A percentile compares a stretch with the other conserved stretches of the same genome.
phyloP scores from a whole-genome alignment of 2,797 vertebrate genomes.

The Mormyrus hasselquistii region DNA sequence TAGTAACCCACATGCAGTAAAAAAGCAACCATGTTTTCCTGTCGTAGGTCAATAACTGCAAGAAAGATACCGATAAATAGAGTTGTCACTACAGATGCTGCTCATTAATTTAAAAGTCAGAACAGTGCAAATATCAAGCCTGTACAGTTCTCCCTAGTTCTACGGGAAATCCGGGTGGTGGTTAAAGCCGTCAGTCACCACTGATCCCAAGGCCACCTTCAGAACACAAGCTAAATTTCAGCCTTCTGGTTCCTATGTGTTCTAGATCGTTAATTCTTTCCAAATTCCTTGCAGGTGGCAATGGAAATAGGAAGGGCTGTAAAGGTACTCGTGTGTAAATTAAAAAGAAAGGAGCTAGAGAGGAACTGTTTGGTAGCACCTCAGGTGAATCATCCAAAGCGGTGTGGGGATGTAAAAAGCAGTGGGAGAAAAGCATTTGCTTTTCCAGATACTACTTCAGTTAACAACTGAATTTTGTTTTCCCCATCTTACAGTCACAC shows the following conservation, averaged over 20 bases:
- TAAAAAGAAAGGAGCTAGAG: background rate
- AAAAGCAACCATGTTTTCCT: background rate
- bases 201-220: background rate
- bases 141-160: background rate
- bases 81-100: background rate
- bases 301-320: background rate
- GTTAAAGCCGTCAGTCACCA: background rate
- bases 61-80: background rate
- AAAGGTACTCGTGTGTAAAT: background rate
- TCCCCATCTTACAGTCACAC: background rate
- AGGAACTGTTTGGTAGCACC: background rate
- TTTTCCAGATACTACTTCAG: background rate
- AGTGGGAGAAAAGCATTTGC: background rate
- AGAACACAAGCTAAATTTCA: background rate
- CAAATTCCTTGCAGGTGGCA: background rate
- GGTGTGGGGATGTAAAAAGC: background rate
- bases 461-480: background rate
- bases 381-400: background rate
- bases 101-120: background rate
- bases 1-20: background rate
- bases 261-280: background rate
- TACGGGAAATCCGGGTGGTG: background rate
- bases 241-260: background rate
- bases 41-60: background rate
- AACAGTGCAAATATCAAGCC: background rate